phyloP scores from a whole-genome alignment of 2,797 vertebrate genomes.

The Heteromormyrus szaboi region DNA sequence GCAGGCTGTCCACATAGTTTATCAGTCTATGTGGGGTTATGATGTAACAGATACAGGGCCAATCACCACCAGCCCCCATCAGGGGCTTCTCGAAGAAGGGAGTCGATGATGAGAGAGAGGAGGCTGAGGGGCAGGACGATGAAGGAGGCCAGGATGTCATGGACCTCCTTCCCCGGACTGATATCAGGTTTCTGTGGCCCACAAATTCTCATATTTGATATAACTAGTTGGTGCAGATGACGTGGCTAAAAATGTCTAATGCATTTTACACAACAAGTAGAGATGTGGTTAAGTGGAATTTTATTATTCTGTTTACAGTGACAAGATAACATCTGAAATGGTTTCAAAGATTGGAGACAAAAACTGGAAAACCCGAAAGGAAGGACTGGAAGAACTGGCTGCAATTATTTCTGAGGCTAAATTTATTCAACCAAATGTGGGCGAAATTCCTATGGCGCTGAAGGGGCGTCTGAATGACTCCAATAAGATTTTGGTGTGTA shows the following conservation, averaged over 20 bases:
- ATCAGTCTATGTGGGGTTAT: neutral
- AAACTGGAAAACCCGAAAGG: conserved; percentile 97
- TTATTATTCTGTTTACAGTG: conserved; percentile 55
- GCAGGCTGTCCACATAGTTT: neutral
- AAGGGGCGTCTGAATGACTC: conserved; percentile 88
- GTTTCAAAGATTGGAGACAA: conserved; percentile 89
- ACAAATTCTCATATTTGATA: neutral
- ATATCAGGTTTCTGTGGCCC: conserved; percentile 69
- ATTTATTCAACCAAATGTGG: conserved; percentile 83
- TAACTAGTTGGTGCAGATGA: neutral
- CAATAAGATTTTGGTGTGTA: conserved; percentile 90
- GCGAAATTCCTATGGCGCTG: conserved; percentile 82
- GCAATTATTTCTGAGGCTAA: conserved; percentile 91
- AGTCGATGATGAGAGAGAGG: conserved; percentile 52
- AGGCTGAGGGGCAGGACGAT: conserved; percentile 58
- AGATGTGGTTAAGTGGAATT: neutral
- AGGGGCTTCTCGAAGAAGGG: conserved; percentile 62
- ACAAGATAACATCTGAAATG: conserved; percentile 85
- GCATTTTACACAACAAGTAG: neutral
- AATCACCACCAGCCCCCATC: conserved; percentile 72
- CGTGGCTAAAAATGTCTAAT: too few relatives aligned
- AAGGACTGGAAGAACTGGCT: conserved; percentile 85
- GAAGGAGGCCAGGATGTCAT: conserved; percentile 72
- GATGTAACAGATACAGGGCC: conserved; percentile 80
- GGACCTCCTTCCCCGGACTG: conserved; percentile 85